phyloP scores from a whole-genome alignment of 37 sponge, comb jelly and placozoan species.

The Dysidea cf. avara region DNA sequence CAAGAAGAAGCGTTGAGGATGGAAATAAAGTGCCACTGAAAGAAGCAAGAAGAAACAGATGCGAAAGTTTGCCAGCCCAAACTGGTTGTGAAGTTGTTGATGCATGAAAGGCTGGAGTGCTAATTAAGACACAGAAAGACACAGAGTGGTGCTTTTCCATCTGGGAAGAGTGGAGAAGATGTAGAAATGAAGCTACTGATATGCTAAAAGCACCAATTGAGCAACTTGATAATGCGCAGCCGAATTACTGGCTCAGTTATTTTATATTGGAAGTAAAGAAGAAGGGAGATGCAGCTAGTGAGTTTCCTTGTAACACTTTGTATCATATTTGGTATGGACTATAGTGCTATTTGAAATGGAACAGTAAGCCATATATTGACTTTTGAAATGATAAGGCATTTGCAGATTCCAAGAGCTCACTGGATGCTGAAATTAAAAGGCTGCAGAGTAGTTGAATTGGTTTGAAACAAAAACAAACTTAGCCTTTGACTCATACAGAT shows the following conservation, averaged over 20 bases:
- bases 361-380: not conserved
- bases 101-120: not conserved
- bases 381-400: not conserved
- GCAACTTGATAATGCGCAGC: not conserved
- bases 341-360: slow-evolving; percentile 13
- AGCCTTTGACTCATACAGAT: slow-evolving; percentile 22
- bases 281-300: not conserved
- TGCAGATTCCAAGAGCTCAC: not conserved
- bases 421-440: not conserved
- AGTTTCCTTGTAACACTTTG: slow-evolving; percentile 22
- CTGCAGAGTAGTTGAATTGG: not conserved
- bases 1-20: no score
- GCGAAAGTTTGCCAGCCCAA: slow-evolving; percentile 12
- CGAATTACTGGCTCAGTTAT: slow-evolving; percentile 13
- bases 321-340: slow-evolving; percentile 21
- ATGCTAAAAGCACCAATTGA: no score
- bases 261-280: slow-evolving; percentile 23
- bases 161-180: slow-evolving; percentile 20
- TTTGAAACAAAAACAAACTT: slow-evolving; percentile 20
- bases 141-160: slow-evolving; percentile 5
- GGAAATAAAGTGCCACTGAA: no score
- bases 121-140: slow-evolving; percentile 2
- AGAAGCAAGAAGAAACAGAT: no score
- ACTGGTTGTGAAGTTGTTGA: slow-evolving; percentile 7
- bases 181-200: not conserved